Base-by-base conservation (phyloP, 2,888 invertebrate species). In the Drosophila phalerata region DNA sequence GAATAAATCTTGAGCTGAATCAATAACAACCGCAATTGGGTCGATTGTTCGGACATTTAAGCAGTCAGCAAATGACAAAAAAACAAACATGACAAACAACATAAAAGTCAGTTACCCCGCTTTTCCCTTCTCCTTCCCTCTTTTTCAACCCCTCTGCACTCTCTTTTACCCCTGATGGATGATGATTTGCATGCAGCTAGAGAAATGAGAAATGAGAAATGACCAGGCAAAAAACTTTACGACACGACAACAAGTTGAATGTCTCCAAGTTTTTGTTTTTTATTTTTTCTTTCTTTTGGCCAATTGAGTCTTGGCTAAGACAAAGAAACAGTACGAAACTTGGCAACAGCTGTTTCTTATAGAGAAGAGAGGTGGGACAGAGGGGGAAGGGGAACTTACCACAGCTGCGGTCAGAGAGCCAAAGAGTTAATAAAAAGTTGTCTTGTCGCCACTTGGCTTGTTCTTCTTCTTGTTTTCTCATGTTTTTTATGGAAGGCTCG, bases 341-440 rank as follows among this genome's bases (percentile, higher is more conserved):
- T 65, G 62, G 17, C 25, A 17, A 40, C 42, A 55, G 48, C 40
- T 51, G 55, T 30, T 19, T 52, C 37, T n/a, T 13, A 10, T 4
- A n/a, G 42, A 2, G 11, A 4, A 5, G 19, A 17, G 28, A 13
- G 19, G 11, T 0, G 11, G n/a, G 8, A 13, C 22, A 3, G 22
- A 17, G 42, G 32, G 10, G 19, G 43, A 3, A 15, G 30, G 25
- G 13, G 8, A 30, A 22, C 38, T 55, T 55, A 62, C 58, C 77
- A 45, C 77, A 73, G 63, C 69, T 79, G 77, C 61, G 75, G 75
- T 71, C 79, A 73, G 52, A 57, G 60, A 78, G 82, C 71, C 77
- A 85, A 87, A 87, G 85, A 85, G 85, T 87, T 85, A 85, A 85
- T 85, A 82, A 85, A 85, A 87, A 80, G 52, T 82, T 83, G 65